A percentile compares a stretch with the other conserved stretches of the same genome.
Conservation (phyloP, 2,888 invertebrate species). For the Marasmarcha lunaedactyla region DNA sequence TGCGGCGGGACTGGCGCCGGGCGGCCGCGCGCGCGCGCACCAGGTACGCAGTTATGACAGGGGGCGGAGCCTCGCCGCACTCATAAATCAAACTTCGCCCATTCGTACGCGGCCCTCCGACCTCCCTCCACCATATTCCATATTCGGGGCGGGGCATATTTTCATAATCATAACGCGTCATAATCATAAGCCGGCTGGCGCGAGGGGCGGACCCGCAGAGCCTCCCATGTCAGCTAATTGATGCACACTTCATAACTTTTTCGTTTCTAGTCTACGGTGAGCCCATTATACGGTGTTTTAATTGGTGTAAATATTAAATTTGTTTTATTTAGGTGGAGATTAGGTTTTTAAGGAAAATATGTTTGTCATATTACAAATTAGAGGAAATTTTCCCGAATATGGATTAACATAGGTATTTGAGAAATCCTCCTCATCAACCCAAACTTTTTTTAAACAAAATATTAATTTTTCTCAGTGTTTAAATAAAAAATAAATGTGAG, state of each 20-base stretch:
- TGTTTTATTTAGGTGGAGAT: no score
- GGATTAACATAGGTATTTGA: no score
- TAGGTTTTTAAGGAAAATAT: no score
- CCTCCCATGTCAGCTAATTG: constrained; percentile 62
- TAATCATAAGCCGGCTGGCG: constrained; percentile 57
- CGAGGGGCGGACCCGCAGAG: constrained; percentile 47
- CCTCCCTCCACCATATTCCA: constrained; percentile 74
- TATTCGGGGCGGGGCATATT: constrained; percentile 72
- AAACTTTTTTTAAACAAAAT: no score
- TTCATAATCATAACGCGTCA: constrained; percentile 71
- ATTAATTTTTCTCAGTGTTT: no score
- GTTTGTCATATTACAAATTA: no score
- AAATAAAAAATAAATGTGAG: no score
- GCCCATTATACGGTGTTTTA: constrained; percentile 17
- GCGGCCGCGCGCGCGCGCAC: constrained; percentile 76
- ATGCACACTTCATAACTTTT: constrained; percentile 58
- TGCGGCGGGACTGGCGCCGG: no score
- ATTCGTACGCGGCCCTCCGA: constrained; percentile 73
- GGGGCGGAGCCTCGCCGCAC: constrained; percentile 72
- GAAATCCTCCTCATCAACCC: no score
- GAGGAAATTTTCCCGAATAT: no score
- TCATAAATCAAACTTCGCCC: constrained; percentile 78
- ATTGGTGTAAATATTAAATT: no score
- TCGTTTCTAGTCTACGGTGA: constrained; percentile 24
- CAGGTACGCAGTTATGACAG: constrained; percentile 76